phyloP scores from a whole-genome alignment of 2,113 vertebrate species.

The Passer domesticus region DNA sequence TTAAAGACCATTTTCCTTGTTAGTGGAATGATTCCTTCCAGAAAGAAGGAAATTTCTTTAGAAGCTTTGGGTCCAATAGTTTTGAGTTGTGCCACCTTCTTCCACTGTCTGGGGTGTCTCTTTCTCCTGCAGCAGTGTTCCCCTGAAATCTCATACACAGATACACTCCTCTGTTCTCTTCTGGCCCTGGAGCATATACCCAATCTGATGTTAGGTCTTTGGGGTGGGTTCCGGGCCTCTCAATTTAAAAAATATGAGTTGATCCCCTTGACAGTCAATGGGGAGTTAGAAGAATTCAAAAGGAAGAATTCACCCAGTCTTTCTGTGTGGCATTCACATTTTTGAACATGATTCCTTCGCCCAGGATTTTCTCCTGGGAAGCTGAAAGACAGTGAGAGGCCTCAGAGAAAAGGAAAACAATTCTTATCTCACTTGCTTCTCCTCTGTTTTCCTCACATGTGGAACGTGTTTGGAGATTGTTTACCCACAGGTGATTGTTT shows the following conservation, averaged over 20 bases:
- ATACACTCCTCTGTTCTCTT: neutral
- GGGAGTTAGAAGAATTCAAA: neutral
- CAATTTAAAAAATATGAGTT: neutral
- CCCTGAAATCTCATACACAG: neutral
- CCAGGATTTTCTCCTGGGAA: too few relatives aligned
- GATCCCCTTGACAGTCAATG: neutral
- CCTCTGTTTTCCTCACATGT: too few relatives aligned
- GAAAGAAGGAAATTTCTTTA: neutral
- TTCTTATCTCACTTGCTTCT: too few relatives aligned
- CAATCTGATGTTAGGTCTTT: neutral
- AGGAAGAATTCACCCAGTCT: neutral
- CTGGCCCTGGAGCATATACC: neutral
- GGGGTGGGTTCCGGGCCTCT: neutral
- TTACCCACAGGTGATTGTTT: too few relatives aligned
- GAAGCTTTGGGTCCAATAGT: accelerated
- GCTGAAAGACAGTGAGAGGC: too few relatives aligned
- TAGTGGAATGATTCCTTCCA: neutral
- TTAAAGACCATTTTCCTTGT: neutral
- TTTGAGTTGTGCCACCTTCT: neutral
- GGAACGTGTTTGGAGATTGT: too few relatives aligned
- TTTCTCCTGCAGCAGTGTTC: neutral
- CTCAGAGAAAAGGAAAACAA: too few relatives aligned
- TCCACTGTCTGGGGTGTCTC: neutral
- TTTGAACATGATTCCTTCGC: too few relatives aligned
- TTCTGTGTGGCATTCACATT: neutral